phyloP scores from a whole-genome alignment of 2,797 vertebrate genomes.

The Sciurus vulgaris region DNA sequence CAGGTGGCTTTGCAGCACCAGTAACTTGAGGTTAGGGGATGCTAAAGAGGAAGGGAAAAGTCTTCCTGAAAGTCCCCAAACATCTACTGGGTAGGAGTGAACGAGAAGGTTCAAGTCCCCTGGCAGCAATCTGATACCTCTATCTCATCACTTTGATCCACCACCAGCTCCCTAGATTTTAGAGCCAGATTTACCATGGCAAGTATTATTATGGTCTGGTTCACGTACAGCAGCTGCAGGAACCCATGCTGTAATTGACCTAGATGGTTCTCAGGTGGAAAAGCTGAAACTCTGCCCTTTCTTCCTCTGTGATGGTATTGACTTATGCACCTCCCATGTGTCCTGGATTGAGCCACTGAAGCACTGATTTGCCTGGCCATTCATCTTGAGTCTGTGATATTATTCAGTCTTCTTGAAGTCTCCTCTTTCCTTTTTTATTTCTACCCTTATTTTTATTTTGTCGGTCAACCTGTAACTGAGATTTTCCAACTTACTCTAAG shows the following conservation, averaged over 20 bases:
- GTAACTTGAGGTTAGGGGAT: not conserved
- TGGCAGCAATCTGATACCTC: not conserved
- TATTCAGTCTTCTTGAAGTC: not conserved
- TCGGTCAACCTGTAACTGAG: not conserved
- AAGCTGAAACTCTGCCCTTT: not conserved
- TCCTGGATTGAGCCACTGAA: not conserved
- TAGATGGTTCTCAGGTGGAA: slow-evolving; percentile 1
- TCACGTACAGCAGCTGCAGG: not conserved
- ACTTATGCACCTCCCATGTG: fast-evolving
- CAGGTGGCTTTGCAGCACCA: not conserved
- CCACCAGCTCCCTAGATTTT: not conserved
- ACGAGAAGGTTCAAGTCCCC: too few relatives aligned
- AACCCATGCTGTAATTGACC: not conserved
- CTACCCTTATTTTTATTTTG: not conserved
- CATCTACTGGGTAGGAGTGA: too few relatives aligned
- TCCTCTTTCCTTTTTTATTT: not conserved
- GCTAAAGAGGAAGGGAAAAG: not conserved
- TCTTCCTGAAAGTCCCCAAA: not conserved
- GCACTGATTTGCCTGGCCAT: not conserved
- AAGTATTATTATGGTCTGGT: not conserved
- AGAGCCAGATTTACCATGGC: not conserved
- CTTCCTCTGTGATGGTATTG: not conserved
- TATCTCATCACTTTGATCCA: not conserved
- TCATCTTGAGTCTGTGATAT: not conserved
- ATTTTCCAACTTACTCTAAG: not conserved